Evolutionary conservation across 2,113 vertebrate species (phyloP).

Genomic region (Eupsittula cactorum): DNA sequence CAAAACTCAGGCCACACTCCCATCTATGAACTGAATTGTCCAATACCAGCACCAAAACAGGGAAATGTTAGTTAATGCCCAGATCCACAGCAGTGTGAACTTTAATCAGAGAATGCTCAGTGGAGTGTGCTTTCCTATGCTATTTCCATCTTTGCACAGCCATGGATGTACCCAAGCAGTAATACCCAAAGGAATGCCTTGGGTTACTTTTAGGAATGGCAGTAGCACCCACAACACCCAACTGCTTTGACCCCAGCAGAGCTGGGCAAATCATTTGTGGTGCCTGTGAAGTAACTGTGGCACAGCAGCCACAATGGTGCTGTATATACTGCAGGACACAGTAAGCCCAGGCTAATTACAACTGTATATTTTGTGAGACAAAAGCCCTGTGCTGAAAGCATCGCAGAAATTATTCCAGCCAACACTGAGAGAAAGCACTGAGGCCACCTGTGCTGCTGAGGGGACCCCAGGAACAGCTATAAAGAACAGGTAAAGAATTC

Average conservation of each 20-base stretch:
- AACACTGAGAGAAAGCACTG: not conserved
- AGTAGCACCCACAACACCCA: not conserved
- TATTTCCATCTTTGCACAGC: not conserved
- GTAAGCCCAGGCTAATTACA: not conserved
- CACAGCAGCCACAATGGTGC: not conserved
- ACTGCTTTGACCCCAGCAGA: not conserved
- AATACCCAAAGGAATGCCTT: not conserved
- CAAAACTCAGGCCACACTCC: not conserved
- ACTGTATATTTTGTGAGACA: not conserved
- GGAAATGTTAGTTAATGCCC: not conserved
- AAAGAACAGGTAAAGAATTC: not conserved
- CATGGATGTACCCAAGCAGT: not conserved
- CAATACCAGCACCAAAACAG: not conserved
- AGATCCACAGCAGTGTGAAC: not conserved
- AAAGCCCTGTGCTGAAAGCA: not conserved
- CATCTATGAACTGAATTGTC: not conserved
- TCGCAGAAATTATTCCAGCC: not conserved
- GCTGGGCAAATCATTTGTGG: not conserved
- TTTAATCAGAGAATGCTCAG: not conserved
- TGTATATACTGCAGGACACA: not conserved
- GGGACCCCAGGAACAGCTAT: not conserved
- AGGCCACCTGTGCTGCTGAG: not conserved
- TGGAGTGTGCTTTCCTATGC: not conserved
- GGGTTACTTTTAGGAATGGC: not conserved
- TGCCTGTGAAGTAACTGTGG: not conserved